These are phyloP conservation scores for Idris sp. DNA, from an alignment of 1,140 invertebrate genomes.

Conservation along the genomic window DNA sequence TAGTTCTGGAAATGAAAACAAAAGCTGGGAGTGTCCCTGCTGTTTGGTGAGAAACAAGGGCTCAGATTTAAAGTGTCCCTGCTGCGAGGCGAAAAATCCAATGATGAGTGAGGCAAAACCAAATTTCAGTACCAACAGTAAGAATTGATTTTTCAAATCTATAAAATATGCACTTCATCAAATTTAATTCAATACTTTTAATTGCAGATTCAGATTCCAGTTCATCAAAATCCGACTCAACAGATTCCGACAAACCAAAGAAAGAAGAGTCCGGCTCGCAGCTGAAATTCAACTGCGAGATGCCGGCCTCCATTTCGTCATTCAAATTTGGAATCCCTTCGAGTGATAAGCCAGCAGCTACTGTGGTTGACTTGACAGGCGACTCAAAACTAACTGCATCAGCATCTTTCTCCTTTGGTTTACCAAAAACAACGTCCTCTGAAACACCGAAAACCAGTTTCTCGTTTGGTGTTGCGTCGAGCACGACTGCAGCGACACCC, in stretches of 20 bases:
- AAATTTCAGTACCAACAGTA: slow-evolving; percentile 13
- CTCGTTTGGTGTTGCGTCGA: slow-evolving; percentile 6
- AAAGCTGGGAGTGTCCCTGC: slow-evolving; percentile 80
- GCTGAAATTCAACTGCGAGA: slow-evolving; percentile 68
- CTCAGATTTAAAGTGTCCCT: slow-evolving; percentile 81
- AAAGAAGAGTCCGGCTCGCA: slow-evolving; percentile 53
- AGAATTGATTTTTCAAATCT: too few relatives aligned
- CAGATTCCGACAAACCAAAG: slow-evolving; percentile 38
- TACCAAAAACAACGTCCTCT: slow-evolving; percentile 52
- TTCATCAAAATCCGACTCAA: slow-evolving; percentile 10
- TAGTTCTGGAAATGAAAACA: too few relatives aligned
- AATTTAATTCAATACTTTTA: too few relatives aligned
- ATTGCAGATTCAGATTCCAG: slow-evolving; percentile 3
- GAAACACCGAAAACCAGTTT: slow-evolving; percentile 15
- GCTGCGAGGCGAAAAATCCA: slow-evolving; percentile 84
- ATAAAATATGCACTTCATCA: too few relatives aligned
- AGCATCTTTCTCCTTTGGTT: slow-evolving; percentile 68
- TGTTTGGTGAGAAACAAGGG: slow-evolving; percentile 81
- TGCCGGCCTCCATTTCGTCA: slow-evolving; percentile 50
- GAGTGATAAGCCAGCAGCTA: slow-evolving; percentile 43
- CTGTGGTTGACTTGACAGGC: slow-evolving; percentile 14
- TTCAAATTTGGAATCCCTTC: slow-evolving; percentile 77
- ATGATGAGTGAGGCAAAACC: slow-evolving; percentile 62
- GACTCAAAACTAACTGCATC: slow-evolving; percentile 10
- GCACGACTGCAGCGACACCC: slow-evolving; percentile 23